Percentiles rank a stretch among this genome's conserved stretches.
Conservation (phyloP, 2,888 invertebrate species). For the Galeopsomyia nigrocyanea region DNA sequence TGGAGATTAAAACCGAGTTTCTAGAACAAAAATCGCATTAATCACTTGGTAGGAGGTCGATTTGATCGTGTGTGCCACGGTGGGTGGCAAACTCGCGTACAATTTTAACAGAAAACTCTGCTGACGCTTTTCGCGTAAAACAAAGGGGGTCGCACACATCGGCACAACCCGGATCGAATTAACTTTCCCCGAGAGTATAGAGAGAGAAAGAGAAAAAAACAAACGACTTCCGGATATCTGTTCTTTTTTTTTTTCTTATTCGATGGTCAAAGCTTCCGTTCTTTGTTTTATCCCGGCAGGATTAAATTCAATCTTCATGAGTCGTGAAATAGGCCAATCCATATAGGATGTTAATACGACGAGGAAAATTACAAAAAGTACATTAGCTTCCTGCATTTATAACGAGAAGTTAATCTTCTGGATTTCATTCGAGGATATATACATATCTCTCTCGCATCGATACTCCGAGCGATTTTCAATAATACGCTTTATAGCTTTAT, state of each 20-base stretch:
- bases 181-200: neutral
- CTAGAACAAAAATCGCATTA: too few species aligned
- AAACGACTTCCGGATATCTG: too few species aligned
- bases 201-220: too few species aligned
- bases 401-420: conserved; percentile 5
- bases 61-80: too few species aligned
- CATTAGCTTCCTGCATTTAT: neutral
- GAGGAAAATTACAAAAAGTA: neutral
- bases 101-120: too few species aligned
- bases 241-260: too few species aligned
- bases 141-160: neutral
- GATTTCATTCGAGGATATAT: neutral
- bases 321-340: conserved; percentile 16
- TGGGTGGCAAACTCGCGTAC: too few species aligned
- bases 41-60: too few species aligned
- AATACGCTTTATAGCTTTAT: too few species aligned
- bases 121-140: neutral
- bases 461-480: too few species aligned
- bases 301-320: conserved; percentile 12
- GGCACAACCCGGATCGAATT: neutral
- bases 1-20: too few species aligned
- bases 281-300: neutral
- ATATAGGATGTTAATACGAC: neutral
- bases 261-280: too few species aligned
- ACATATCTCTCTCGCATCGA: neutral